Base-by-base conservation (phyloP, 2,113 vertebrate species). In the Gavia stellata region DNA sequence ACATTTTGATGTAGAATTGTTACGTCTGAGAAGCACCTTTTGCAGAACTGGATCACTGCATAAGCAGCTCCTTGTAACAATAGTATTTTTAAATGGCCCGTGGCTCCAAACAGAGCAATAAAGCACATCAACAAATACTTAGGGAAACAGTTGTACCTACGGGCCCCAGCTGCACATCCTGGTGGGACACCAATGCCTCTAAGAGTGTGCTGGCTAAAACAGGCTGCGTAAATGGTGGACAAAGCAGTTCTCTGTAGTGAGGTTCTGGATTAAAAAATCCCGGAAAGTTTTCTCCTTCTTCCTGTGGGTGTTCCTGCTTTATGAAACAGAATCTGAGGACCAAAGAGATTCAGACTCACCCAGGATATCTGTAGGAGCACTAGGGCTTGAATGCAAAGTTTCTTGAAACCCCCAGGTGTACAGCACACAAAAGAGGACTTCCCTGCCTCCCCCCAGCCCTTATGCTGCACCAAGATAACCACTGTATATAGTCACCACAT, bases 121-220 rank as follows among this genome's bases (percentile, higher is more conserved):
- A 88, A 80, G 17, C 55, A 55, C 50, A 71, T 56, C 21, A 65
- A 33, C 23, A 73, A 93, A 81, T 62, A 74, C 23, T 70, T 45
- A 33, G n/a, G n/a, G 65, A 73, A 77, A 38, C 10, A 56, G 34
- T 18, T 2, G 0, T 61, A 49, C 44, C 61, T 68, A 6, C 21
- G 42, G 90, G 53, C 33, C n/a, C 59, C 31, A 82, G 62, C 19
- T 93, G 71, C 29, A 14, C 20, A n/a, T 44, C 31, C 45, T 17
- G 0, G 0, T 19, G 50, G 62, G 45, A 81, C 36, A 29, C 45
- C 2, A 0, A 0, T 47, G 21, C 36, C 19, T 63, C 17, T 49
- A 50, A 84, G 66, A 66, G 20, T 25, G 38, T 40, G 44, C 29
- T 0, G 3, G 44, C 49, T 81, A 58, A 77, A 92, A 28, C 16